These are phyloP conservation scores for Scophthalmus maximus DNA, from an alignment of 2,113 vertebrate species.

Conservation along the genomic window DNA sequence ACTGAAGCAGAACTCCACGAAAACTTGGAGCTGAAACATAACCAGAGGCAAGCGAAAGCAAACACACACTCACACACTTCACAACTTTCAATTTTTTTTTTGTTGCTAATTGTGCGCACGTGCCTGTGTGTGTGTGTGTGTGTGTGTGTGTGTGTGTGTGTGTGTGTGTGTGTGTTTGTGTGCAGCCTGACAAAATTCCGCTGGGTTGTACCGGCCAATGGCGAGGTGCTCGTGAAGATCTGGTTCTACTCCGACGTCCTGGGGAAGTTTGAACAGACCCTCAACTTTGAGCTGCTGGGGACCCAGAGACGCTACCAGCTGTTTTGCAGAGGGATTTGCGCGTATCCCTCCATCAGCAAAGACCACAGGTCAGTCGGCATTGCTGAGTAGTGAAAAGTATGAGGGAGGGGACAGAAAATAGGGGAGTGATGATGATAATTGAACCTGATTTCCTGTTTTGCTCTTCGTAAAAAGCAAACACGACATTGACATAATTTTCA, in stretches of 20 bases:
- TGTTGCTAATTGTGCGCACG: neutral
- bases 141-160: neutral
- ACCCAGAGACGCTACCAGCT: constrained; percentile 85
- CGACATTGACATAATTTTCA: neutral
- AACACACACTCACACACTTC: neutral
- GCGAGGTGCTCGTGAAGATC: constrained; percentile 82
- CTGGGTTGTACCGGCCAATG: constrained; percentile 86
- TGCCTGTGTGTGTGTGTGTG: neutral
- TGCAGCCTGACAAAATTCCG: constrained; percentile 82
- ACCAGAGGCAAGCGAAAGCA: constrained; percentile 78
- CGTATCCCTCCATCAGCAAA: constrained; percentile 87
- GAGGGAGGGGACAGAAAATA: no score
- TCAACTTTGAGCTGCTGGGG: constrained; percentile 90
- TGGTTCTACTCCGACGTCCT: constrained; percentile 81
- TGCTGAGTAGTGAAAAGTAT: neutral
- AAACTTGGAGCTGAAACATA: constrained; percentile 47
- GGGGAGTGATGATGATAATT: no score
- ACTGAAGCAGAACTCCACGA: constrained; percentile 50
- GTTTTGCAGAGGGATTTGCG: constrained; percentile 83
- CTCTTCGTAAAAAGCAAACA: no score
- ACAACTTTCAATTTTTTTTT: neutral
- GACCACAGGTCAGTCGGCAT: constrained; percentile 84
- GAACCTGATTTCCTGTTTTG: no score
- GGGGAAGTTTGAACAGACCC: constrained; percentile 85
- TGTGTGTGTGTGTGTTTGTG: neutral